Base-by-base conservation (phyloP, 2,888 invertebrate species). In the Epirrita christyi region DNA sequence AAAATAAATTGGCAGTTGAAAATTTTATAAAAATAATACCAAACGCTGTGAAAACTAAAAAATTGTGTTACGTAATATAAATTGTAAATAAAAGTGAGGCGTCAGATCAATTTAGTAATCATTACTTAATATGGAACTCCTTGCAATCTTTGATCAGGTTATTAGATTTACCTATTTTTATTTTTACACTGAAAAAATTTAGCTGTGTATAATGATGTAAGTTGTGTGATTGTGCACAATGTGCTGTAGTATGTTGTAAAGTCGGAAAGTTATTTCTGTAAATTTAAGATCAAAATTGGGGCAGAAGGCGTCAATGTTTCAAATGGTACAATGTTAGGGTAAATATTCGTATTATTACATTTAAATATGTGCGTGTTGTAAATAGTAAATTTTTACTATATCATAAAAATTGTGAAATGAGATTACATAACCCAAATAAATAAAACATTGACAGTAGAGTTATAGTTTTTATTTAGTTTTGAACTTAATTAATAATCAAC, bases 211-310 rank as follows among this genome's bases (percentile, higher is more conserved):
- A n/a, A 47, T 41, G 68, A 72, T 77, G 75, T 79, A 81, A 82
- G 80, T 75, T 73, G 72, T 71, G 75, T 73, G 76, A 77, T n/a
- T 74, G 76, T 80, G 76, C 84, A 85, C 85, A 85, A 83, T 81
- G 85, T 87, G 86, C 86, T 78, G 72, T 84, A 78, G 72, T 84
- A 85, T 83, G 79, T 80, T 83, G 85, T 86, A 83, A 84, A 80
- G 83, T 80, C 82, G n/a, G n/a, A 85, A 85, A 38, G 84, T 88
- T 88, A 88, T 88, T 90, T 90, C 88, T 90, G 80, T 89, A 88
- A 82, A 78, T 73, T 80, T 83, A 86, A 80, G 74, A 83, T 81
- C 73, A 72, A 81, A 82, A 79, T 80, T 79, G 76, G 79, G 83
- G 83, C 81, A 75, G 70, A 75, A 72, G 75, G 76, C 74, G 75